phyloP scores from a whole-genome alignment of 2,888 invertebrate species.

The Ophioninae sp. region DNA sequence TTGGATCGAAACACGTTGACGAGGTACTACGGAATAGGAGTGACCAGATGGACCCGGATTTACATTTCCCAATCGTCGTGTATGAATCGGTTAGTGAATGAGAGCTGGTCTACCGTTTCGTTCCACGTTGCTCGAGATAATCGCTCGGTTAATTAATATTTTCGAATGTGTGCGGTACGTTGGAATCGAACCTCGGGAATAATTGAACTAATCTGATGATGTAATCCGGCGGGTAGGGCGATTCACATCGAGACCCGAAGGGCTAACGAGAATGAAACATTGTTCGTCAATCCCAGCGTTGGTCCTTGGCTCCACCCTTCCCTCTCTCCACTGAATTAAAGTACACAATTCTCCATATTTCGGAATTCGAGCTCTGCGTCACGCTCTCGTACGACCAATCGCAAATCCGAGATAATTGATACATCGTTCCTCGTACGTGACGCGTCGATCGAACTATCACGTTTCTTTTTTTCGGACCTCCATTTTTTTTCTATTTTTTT shows the following conservation, averaged over 20 bases:
- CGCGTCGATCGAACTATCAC: conserved; percentile 28
- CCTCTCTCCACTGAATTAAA: conserved; percentile 16
- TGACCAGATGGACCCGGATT: conserved; percentile 40
- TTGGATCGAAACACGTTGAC: conserved; percentile 46
- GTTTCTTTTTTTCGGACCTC: not conserved
- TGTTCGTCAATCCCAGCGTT: conserved; percentile 23
- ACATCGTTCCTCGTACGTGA: conserved; percentile 29
- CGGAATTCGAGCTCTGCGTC: not conserved
- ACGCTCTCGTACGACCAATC: not conserved
- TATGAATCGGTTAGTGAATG: conserved; percentile 50
- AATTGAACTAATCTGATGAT: conserved; percentile 58
- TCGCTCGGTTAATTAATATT: conserved; percentile 64
- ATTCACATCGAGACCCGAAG: conserved; percentile 35
- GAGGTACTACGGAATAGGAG: not conserved
- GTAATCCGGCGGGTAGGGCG: conserved; percentile 45
- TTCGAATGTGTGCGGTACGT: conserved; percentile 57
- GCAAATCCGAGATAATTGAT: conserved; percentile 28
- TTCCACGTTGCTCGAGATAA: conserved; percentile 51
- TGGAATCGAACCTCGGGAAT: conserved; percentile 36
- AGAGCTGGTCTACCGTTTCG: conserved; percentile 41
- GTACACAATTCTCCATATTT: conserved; percentile 35
- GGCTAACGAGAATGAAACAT: conserved; percentile 31
- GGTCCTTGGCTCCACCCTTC: not conserved
- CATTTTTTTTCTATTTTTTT: not conserved
- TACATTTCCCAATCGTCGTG: conserved; percentile 38